phyloP scores from a whole-genome alignment of 2,113 vertebrate species.

The Suricata suricatta region DNA sequence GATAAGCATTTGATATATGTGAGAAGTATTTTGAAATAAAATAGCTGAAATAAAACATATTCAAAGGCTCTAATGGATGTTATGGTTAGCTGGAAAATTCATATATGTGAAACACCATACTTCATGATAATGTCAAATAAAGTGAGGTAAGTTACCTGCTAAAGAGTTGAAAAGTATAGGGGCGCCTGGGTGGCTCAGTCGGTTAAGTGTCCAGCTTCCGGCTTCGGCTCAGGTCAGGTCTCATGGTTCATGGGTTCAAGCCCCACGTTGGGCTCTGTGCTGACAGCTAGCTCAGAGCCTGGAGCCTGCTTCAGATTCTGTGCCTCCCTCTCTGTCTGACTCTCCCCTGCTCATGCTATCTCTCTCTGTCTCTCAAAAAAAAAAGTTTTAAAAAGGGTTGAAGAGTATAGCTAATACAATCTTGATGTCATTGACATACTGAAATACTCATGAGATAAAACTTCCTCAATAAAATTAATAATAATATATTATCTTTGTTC shows the following conservation, averaged over 20 bases:
- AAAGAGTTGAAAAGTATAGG: not conserved
- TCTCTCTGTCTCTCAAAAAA: no score
- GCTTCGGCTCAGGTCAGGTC: no score
- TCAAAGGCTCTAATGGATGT: not conserved
- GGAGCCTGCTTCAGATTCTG: no score
- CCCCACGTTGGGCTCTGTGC: no score
- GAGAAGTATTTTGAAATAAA: constrained; percentile 34
- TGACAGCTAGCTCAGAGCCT: no score
- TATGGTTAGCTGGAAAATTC: constrained; percentile 4
- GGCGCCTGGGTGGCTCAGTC: no score
- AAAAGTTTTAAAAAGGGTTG: not conserved
- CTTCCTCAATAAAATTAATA: constrained; percentile 9
- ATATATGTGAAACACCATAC: constrained; percentile 9
- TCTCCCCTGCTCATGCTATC: no score
- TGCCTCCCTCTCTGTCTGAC: no score
- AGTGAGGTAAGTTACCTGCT: not conserved
- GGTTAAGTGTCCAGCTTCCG: no score
- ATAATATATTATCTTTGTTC: not conserved
- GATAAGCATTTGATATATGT: constrained; percentile 12
- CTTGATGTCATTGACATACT: not conserved
- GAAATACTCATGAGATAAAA: constrained; percentile 2
- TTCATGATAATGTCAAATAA: not conserved
- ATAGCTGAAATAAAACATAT: not conserved
- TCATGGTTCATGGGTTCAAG: no score
- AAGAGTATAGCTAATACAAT: not conserved